Conservation (phyloP, 1,140 invertebrate species). For the Calliphora vicina region DNA sequence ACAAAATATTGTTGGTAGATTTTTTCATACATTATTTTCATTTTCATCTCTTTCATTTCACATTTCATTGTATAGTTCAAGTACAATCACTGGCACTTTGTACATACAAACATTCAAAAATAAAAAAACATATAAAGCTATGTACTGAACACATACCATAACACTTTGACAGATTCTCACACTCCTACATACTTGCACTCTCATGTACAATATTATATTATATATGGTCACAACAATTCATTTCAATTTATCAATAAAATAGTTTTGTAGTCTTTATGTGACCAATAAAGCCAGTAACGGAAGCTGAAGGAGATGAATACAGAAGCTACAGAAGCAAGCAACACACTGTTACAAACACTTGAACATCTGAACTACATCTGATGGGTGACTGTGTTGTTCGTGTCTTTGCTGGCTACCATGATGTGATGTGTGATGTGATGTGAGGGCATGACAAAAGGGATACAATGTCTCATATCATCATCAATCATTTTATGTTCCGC, state of each 20-base stretch:
- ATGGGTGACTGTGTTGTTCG: no score
- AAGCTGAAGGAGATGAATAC: not conserved
- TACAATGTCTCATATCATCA: constrained; percentile 14
- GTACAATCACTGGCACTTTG: not conserved
- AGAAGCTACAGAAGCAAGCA: not conserved
- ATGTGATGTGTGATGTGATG: not conserved
- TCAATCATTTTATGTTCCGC: constrained; percentile 27
- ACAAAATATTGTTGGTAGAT: not conserved
- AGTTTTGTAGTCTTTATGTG: constrained; percentile 2
- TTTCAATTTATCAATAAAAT: constrained; percentile 32
- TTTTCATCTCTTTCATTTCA: constrained; percentile 1
- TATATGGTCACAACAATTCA: constrained; percentile 3
- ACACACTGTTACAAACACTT: no score
- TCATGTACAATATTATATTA: not conserved
- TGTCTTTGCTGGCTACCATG: no score
- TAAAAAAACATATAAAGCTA: no score
- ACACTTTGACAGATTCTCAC: no score
- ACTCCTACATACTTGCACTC: not conserved
- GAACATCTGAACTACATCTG: no score
- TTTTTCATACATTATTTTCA: not conserved
- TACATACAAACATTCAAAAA: no score
- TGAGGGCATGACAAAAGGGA: not conserved
- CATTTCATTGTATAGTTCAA: not conserved
- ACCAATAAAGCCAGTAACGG: not conserved
- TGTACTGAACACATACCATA: no score